These are phyloP conservation scores for Halcyon senegalensis DNA, from an alignment of 2,113 vertebrate species.

Conservation along the genomic window DNA sequence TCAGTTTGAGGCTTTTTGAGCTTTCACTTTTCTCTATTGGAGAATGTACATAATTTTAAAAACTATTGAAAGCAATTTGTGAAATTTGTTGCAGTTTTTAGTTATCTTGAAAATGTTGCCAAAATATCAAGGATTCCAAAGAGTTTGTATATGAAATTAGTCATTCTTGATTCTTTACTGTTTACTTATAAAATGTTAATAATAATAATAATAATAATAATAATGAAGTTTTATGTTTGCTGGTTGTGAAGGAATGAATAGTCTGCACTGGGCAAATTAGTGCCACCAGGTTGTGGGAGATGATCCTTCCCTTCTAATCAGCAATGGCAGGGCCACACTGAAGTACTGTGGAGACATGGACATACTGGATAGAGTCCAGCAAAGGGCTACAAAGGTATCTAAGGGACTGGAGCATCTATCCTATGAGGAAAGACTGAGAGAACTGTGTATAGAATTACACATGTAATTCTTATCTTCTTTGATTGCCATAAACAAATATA, in stretches of 20 bases:
- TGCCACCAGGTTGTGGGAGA: background rate
- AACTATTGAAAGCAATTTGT: background rate
- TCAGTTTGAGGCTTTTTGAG: accelerated
- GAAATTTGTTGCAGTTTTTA: background rate
- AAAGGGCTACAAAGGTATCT: background rate
- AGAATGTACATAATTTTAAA: background rate
- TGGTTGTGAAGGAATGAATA: background rate
- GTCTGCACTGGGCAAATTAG: background rate
- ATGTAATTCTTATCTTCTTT: background rate
- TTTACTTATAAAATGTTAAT: background rate
- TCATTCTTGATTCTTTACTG: background rate
- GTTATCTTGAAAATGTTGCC: background rate
- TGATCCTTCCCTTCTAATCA: background rate
- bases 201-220: background rate
- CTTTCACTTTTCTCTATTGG: background rate
- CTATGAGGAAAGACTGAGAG: background rate
- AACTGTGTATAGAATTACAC: background rate
- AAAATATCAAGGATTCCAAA: background rate
- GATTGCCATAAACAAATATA: background rate
- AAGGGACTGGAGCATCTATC: background rate
- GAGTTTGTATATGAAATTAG: background rate
- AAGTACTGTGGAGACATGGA: background rate
- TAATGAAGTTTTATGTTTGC: background rate
- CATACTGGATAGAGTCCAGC: background rate
- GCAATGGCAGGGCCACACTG: background rate